Evolutionary conservation across 2,888 invertebrate species (phyloP).

Genomic region (Homarus gammarus): DNA sequence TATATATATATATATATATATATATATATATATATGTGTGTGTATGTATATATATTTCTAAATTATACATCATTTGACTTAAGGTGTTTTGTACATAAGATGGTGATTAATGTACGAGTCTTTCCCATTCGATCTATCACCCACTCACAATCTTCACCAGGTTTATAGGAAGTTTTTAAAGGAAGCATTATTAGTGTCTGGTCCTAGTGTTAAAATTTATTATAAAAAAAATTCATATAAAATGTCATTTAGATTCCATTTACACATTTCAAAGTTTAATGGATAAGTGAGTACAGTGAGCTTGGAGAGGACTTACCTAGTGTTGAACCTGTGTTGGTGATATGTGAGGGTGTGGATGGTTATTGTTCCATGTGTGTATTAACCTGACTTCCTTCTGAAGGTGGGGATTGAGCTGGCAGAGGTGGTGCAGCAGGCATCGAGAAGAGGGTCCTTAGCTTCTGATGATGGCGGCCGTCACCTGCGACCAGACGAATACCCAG

Average conservation of each 20-base stretch:
- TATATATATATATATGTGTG: constrained; percentile 32
- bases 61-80: too few relatives aligned
- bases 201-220: too few relatives aligned
- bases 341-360: background rate
- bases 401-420: constrained; percentile 76
- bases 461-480: constrained; percentile 72
- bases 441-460: constrained; percentile 73
- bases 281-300: too few relatives aligned
- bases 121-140: background rate
- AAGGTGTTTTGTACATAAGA: background rate
- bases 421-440: constrained; percentile 73
- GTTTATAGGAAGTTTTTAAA: too few relatives aligned
- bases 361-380: background rate
- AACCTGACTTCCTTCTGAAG: constrained; percentile 45
- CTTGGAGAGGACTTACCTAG: too few relatives aligned
- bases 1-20: constrained; percentile 32
- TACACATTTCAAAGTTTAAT: too few relatives aligned
- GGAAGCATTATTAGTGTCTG: too few relatives aligned
- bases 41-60: constrained; percentile 27
- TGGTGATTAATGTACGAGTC: background rate
- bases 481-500: constrained; percentile 65
- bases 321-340: constrained; percentile 7
- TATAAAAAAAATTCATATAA: too few relatives aligned
- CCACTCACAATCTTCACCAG: background rate
- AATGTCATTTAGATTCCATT: too few relatives aligned